These are phyloP conservation scores for Leuctra nigra DNA, from an alignment of 2,888 invertebrate genomes.

Conservation along the genomic window DNA sequence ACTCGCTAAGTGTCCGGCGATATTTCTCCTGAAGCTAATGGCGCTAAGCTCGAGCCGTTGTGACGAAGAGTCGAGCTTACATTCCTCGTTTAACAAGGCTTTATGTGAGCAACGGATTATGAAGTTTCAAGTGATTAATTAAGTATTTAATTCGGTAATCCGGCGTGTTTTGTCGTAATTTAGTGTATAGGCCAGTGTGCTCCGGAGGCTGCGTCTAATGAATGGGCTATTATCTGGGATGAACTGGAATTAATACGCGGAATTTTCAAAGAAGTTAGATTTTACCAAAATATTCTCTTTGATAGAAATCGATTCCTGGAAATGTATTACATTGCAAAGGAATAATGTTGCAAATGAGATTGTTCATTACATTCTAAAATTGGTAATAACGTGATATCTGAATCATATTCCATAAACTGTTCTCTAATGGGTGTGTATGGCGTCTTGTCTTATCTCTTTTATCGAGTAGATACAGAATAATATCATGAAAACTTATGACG, in stretches of 20 bases:
- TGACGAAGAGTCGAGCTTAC: conserved; percentile 13
- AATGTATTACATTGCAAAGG: too few relatives aligned
- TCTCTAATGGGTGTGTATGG: too few relatives aligned
- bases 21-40: conserved; percentile 3
- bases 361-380: too few relatives aligned
- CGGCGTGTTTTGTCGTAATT: conserved; percentile 3
- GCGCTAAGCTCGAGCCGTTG: not conserved
- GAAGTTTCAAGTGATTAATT: conserved; percentile 17
- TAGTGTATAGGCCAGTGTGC: not conserved
- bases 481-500: too few relatives aligned
- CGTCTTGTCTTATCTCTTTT: too few relatives aligned
- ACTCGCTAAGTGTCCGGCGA: not conserved
- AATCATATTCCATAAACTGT: too few relatives aligned
- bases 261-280: too few relatives aligned
- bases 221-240: not conserved
- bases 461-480: too few relatives aligned
- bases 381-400: too few relatives aligned
- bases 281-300: too few relatives aligned
- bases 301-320: too few relatives aligned
- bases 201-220: not conserved
- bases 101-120: conserved; percentile 5
- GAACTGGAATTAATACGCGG: not conserved
- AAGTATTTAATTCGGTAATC: conserved; percentile 13
- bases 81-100: conserved; percentile 12
- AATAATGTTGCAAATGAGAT: too few relatives aligned